phyloP scores from a whole-genome alignment of 2,113 vertebrate genomes.

The Choloepus hoffmanni region DNA sequence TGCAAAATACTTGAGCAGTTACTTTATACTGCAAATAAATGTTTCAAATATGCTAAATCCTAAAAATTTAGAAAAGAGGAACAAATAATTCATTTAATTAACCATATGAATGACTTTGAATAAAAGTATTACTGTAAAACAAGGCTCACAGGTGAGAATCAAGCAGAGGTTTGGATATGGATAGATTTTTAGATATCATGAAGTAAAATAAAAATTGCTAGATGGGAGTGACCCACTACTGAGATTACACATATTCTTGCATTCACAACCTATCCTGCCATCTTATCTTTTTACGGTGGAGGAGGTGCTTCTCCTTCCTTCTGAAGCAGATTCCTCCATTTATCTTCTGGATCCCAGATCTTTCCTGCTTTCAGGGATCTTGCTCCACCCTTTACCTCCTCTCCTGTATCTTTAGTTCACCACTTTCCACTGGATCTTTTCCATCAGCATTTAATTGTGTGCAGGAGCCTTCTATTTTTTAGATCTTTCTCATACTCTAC shows the following conservation, averaged over 20 bases:
- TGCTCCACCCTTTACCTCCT: background rate
- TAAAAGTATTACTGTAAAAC: background rate
- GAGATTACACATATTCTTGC: background rate
- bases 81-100: background rate
- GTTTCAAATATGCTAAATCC: constrained; percentile 9
- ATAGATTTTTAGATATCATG: background rate
- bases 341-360: background rate
- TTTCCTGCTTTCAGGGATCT: background rate
- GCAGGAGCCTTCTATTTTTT: background rate
- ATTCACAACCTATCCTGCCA: background rate
- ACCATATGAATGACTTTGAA: background rate
- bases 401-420: background rate
- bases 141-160: background rate
- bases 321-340: background rate
- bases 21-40: background rate
- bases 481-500: background rate
- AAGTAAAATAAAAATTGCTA: background rate
- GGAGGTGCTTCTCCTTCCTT: background rate
- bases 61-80: background rate
- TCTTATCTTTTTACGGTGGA: background rate
- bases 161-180: background rate
- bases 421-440: background rate
- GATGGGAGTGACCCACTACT: background rate
- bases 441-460: background rate
- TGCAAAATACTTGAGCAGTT: background rate